A percentile compares a stretch with the other conserved stretches of the same genome.
Conservation (phyloP, 92 coral and sea anemone species). For the Metridium senile region DNA sequence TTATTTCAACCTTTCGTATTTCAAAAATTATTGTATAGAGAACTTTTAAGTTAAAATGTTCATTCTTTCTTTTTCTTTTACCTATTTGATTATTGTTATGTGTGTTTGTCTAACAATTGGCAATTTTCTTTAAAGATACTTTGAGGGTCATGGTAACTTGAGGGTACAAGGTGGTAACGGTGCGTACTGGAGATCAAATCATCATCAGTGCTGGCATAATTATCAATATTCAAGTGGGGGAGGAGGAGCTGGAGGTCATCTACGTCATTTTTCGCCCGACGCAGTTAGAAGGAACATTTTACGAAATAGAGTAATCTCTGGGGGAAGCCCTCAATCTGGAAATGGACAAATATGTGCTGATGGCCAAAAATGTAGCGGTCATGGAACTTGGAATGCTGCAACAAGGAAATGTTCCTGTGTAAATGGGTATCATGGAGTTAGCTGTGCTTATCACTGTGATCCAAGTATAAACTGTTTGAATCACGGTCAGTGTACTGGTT, state of each 20-base stretch:
- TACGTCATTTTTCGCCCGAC: conserved; percentile 53
- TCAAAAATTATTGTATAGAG: too few species aligned
- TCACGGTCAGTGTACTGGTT: conserved; percentile 46
- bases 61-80: too few species aligned
- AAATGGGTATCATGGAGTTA: conserved; percentile 47
- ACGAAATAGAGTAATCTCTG: conserved; percentile 31
- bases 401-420: conserved; percentile 44
- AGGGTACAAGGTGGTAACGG: conserved; percentile 62
- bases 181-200: not conserved
- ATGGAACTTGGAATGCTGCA: conserved; percentile 47
- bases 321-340: conserved; percentile 50
- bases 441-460: conserved; percentile 45
- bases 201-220: not conserved
- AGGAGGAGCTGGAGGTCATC: conserved; percentile 69
- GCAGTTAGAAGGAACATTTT: conserved; percentile 56
- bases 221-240: conserved; percentile 47
- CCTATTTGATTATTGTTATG: too few species aligned
- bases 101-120: not conserved
- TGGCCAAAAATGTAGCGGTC: conserved; percentile 53
- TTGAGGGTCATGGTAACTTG: conserved; percentile 68
- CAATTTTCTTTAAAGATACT: not conserved
- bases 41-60: too few species aligned
- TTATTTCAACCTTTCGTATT: too few species aligned
- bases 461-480: conserved; percentile 36
- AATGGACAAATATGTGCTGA: conserved; percentile 47